Conservation (phyloP, 2,888 invertebrate genomes). For the Xylota sylvarum region DNA sequence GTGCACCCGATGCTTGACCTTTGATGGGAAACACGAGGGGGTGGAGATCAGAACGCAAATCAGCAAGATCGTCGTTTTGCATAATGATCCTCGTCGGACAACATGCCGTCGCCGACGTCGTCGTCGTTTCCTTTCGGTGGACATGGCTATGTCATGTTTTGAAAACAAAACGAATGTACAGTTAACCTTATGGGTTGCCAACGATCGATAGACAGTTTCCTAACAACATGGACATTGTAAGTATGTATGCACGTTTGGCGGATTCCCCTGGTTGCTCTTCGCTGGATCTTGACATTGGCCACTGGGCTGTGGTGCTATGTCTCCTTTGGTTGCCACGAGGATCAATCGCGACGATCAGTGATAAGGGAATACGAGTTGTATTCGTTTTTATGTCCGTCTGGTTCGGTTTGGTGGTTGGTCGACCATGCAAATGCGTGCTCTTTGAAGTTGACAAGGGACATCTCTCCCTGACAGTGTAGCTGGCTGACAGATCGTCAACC, state of each 20-base stretch:
- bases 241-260: conserved; percentile 39
- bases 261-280: conserved; percentile 14
- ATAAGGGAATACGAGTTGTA: conserved; percentile 44
- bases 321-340: conserved; percentile 18
- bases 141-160: conserved; percentile 33
- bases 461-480: background rate
- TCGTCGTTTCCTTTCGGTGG: conserved; percentile 22
- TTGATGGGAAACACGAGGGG: conserved; percentile 33
- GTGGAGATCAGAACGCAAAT: conserved; percentile 46
- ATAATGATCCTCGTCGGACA: conserved; percentile 58
- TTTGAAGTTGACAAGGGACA: conserved; percentile 21
- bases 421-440: conserved; percentile 39
- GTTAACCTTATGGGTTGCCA: conserved; percentile 53
- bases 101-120: conserved; percentile 32
- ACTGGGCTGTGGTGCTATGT: conserved; percentile 8
- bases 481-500: conserved; percentile 34
- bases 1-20: conserved; percentile 52
- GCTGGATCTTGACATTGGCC: conserved; percentile 50
- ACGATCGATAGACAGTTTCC: conserved; percentile 43
- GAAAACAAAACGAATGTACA: conserved; percentile 47
- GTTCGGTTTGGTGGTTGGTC: conserved; percentile 4
- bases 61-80: conserved; percentile 51
- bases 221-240: conserved; percentile 12
- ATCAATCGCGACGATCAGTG: conserved; percentile 42
- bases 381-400: background rate